Evolutionary conservation across 2,888 invertebrate species (phyloP), one percentile per base, ranked within the genome.

Genomic region (Monochamus alternatus): DNA sequence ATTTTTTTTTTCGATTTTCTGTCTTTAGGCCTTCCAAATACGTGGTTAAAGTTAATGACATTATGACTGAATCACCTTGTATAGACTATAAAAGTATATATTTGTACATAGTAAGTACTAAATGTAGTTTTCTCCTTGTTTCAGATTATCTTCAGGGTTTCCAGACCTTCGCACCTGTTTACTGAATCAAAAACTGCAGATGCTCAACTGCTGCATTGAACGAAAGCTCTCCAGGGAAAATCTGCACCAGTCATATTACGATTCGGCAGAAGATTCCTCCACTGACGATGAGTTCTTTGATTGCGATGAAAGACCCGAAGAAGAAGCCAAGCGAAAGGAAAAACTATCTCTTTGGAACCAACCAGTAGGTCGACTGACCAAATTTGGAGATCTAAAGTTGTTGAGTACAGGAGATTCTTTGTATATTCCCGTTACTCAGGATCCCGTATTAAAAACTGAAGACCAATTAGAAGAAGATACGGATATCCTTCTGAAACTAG

Each of bases 401-500:
- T 87, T 96, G 44, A 91, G 93, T 82, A 92, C 93, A 0, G 93
- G 93, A 3, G 94, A 95, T 81, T 91, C 91, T 55, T 90, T 97
- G 69, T 97, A 95, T 87, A 92, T 96, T 77, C 97, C 97, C 0
- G 89, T 94, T 30, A 96, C 96, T 0, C 93, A 98, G 92, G 98
- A 99, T 85, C 96, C 97, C 0, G 96, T 97, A 4, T 98, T 98
- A 10, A 96, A 98, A 91, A 99, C 99, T 0, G 99, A 99, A 88
- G 99, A 99, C 89, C 96, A 98, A 88, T 89, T 98, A 75, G 96
- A 97, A 86, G 97, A 97, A 86, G 98, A 98, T 87, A 95, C 97
- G 8, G 84, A 97, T 87, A 93, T 96, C 68, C 93, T 99, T 91
- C 92, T 97, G 66, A 94, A 96, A 82, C 90, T 98, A 43, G 97